phyloP scores from a whole-genome alignment of 2,113 vertebrate species.

The Rhagologus leucostigma region DNA sequence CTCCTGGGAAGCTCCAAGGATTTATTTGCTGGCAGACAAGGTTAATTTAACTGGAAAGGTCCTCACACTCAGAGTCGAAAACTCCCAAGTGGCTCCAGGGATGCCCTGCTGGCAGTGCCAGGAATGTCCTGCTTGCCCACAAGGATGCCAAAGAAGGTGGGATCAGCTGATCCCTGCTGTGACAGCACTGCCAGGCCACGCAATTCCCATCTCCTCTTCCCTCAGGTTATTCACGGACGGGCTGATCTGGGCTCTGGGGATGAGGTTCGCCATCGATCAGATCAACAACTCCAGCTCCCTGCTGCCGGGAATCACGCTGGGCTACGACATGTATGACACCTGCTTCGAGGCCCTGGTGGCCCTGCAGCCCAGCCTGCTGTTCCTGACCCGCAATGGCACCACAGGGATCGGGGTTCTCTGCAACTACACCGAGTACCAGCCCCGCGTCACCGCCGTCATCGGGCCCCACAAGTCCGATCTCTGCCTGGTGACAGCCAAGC shows the following conservation, averaged over 20 bases:
- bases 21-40: neutral
- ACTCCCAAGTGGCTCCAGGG: neutral
- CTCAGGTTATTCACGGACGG: constrained; percentile 69
- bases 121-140: accelerated
- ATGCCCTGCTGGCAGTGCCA: neutral
- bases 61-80: neutral
- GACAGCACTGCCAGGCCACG: accelerated
- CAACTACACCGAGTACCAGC: constrained; percentile 81
- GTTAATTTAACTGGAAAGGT: neutral
- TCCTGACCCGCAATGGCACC: constrained; percentile 60
- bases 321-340: constrained; percentile 77
- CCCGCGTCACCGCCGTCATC: constrained; percentile 78
- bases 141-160: accelerated
- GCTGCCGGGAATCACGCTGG: constrained; percentile 78
- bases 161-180: neutral
- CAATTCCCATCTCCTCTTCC: neutral
- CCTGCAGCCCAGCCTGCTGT: constrained; percentile 77
- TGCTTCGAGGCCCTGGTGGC: constrained; percentile 72
- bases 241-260: constrained; percentile 77
- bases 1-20: neutral
- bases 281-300: constrained; percentile 80
- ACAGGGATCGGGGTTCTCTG: constrained; percentile 44
- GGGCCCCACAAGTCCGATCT: constrained; percentile 80
- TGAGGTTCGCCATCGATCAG: constrained; percentile 86
- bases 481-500: constrained; percentile 74